These are phyloP conservation scores for Engystomops pustulosus DNA, from an alignment of 2,113 vertebrate genomes.

Conservation along the genomic window DNA sequence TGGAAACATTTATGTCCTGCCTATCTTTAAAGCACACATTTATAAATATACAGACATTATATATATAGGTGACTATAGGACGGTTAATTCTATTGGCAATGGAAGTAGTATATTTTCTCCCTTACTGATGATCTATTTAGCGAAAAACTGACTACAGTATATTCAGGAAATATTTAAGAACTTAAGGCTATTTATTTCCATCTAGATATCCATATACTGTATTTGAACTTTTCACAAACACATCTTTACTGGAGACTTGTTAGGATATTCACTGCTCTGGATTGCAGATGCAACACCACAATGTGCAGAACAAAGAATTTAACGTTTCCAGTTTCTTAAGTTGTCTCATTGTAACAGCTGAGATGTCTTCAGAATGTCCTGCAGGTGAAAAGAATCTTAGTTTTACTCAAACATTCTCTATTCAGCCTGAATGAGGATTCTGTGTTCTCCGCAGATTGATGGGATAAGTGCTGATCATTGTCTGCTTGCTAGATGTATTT, in stretches of 20 bases:
- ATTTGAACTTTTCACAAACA: not conserved
- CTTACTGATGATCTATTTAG: too few species aligned
- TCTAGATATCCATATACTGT: not conserved
- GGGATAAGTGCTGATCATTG: not conserved
- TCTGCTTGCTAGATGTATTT: not conserved
- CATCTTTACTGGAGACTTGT: not conserved
- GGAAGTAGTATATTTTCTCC: too few species aligned
- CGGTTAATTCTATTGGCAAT: too few species aligned
- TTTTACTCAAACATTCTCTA: not conserved
- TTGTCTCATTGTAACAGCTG: not conserved
- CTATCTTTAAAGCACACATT: too few species aligned
- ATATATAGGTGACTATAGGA: too few species aligned
- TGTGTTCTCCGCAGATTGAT: not conserved
- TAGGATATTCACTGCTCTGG: not conserved
- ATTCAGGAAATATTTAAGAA: not conserved
- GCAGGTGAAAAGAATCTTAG: not conserved
- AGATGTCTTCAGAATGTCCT: constrained; percentile 1
- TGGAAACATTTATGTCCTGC: too few species aligned
- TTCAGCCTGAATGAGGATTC: not conserved
- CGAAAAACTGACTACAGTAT: not conserved
- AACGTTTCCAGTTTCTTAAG: not conserved
- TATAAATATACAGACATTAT: too few species aligned
- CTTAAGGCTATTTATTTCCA: not conserved
- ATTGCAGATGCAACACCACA: not conserved
- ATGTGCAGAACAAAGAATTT: not conserved